These are phyloP conservation scores for Cassiopea xamachana DNA, from an alignment of 30 jellyfish, hydroid and myxozoan genomes.

Conservation along the genomic window DNA sequence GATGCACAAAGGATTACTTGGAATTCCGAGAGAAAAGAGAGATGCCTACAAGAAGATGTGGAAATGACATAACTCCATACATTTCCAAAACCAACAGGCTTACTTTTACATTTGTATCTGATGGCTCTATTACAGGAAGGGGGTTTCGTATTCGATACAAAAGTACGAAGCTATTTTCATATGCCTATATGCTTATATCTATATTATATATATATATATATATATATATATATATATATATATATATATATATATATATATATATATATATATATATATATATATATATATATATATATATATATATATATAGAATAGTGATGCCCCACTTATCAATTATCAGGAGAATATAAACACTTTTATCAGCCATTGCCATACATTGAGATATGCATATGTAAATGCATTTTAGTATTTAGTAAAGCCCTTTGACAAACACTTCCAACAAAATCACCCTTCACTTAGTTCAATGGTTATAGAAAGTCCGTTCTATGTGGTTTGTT, in stretches of 20 bases:
- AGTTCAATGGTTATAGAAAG: too few relatives aligned
- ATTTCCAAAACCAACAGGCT: neutral
- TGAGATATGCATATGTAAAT: too few relatives aligned
- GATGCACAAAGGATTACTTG: neutral
- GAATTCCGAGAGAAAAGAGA: neutral
- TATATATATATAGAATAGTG: too few relatives aligned
- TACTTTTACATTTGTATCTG: neutral
- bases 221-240: too few relatives aligned
- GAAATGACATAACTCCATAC: neutral
- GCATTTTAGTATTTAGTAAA: too few relatives aligned
- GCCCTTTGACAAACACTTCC: too few relatives aligned
- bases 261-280: too few relatives aligned
- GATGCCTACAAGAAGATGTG: neutral
- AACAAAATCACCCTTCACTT: too few relatives aligned
- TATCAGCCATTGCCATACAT: too few relatives aligned
- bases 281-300: too few relatives aligned
- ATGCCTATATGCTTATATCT: neutral
- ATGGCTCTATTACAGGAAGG: neutral
- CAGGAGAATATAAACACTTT: neutral
- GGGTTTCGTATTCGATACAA: slow-evolving; percentile 1
- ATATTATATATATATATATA: neutral
- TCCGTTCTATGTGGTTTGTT: too few relatives aligned
- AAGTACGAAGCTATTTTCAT: neutral
- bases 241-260: too few relatives aligned
- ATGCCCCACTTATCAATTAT: neutral